phyloP scores from a whole-genome alignment of 2,113 vertebrate species.

The Hypomesus transpacificus region DNA sequence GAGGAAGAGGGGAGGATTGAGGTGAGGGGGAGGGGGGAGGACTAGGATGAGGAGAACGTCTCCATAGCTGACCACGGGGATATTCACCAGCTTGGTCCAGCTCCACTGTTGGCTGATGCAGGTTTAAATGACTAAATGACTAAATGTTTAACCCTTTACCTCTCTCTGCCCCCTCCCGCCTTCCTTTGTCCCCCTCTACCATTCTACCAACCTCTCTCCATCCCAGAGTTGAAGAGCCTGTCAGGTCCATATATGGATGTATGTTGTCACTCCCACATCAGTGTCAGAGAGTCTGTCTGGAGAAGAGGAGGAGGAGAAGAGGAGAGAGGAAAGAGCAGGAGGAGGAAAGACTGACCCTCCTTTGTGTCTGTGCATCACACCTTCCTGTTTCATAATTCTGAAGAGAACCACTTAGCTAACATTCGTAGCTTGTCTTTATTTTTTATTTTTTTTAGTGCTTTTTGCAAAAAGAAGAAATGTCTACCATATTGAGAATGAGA shows the following conservation, averaged over 20 bases:
- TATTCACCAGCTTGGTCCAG: too few relatives aligned
- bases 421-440: constrained; percentile 67
- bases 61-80: not conserved
- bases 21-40: not conserved
- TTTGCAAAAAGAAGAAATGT: constrained; percentile 63
- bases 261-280: constrained; percentile 29
- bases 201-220: constrained; percentile 8
- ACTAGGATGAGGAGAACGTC: not conserved
- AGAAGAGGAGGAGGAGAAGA: not conserved
- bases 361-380: constrained; percentile 44
- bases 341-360: not conserved
- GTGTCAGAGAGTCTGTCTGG: constrained; percentile 3
- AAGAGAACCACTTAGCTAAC: constrained; percentile 86
- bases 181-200: not conserved
- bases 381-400: constrained; percentile 57
- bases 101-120: too few relatives aligned
- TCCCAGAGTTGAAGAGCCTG: constrained; percentile 51
- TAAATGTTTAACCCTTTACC: not conserved
- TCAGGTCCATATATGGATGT: constrained; percentile 34
- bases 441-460: constrained; percentile 64
- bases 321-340: constrained; percentile 17
- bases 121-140: too few relatives aligned
- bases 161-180: constrained; percentile 17
- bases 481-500: constrained; percentile 64
- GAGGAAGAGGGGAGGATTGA: not conserved